A percentile compares a stretch with the other conserved stretches of the same genome.
phyloP scores from a whole-genome alignment of 2,888 invertebrate species.

The Drosophila barbarae region DNA sequence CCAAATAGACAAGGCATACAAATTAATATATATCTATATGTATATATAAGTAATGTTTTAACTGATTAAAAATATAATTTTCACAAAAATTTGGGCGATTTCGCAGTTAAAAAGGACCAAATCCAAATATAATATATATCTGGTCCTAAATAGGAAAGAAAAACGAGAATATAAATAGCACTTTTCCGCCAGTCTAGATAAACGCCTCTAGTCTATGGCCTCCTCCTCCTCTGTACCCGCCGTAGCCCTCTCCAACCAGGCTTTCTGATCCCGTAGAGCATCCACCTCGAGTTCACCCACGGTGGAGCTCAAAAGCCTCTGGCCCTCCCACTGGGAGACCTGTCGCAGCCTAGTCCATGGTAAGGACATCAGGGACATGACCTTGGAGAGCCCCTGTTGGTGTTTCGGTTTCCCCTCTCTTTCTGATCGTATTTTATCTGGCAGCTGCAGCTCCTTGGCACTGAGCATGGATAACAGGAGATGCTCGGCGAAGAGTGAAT shows the following conservation, averaged over 20 bases:
- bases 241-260: background rate
- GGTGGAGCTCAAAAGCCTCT: background rate
- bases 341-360: conserved; percentile 26
- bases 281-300: background rate
- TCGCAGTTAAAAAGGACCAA: background rate
- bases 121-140: background rate
- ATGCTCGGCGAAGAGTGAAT: conserved; percentile 51
- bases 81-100: background rate
- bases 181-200: background rate
- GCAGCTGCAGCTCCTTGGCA: conserved; percentile 29
- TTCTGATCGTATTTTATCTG: background rate
- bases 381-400: conserved; percentile 17
- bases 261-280: background rate
- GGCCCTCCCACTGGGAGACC: conserved; percentile 5
- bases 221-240: conserved; percentile 10
- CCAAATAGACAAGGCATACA: background rate
- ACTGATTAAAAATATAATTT: background rate
- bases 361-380: conserved; percentile 38
- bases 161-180: background rate
- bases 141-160: background rate
- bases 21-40: background rate
- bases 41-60: background rate
- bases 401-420: conserved; percentile 14
- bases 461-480: conserved; percentile 56
- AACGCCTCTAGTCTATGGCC: conserved; percentile 2